Base-by-base conservation (phyloP, 2,888 invertebrate species). In the Neria commutata region DNA sequence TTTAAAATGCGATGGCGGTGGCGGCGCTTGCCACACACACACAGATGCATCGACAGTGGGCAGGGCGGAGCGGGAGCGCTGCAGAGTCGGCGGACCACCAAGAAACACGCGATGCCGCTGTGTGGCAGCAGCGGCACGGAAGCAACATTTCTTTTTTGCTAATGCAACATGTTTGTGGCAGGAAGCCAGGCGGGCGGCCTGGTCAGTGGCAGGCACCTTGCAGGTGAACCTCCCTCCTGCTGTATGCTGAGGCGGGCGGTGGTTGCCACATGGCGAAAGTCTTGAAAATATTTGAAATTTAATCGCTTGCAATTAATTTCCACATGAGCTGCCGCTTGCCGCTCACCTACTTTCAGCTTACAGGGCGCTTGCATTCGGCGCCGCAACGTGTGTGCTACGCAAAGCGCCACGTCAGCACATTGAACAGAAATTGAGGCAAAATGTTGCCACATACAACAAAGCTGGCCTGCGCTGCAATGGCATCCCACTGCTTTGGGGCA, bases 271-370 rank as follows among this genome's bases (percentile, higher is more conserved):
- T n/a, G n/a, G 68, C 72, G 72, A 71, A 73, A 73, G 73, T 72
- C 21, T 5, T 19, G 6, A 19, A 23, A 25, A 48, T 26, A 48
- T 48, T 73, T 72, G 72, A 73, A 72, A 73, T 72, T 73, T 72
- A 72, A 72, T 73, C 72, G 72, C 73, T 67, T 50, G 70, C 72
- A 73, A 72, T 72, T 72, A 73, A 72, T 73, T 72, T 51, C 19
- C 26, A 21, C 19, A 16, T 42, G n/a, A 16, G 10, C n/a, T 49
- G 26, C 16, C 45, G 34, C 17, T 14, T 50, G 65, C 72, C 72
- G 72, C 71, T 71, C 72, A 69, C 17, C 42, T 72, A 72, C 73
- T 71, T 64, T 60, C 54, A 48, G 37, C 19, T n/a, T n/a, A n/a
- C 17, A 16, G 57, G 56, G 59, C 72, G 67, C 69, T 69, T 68